These are phyloP conservation scores for Notodonta ziczac DNA, from an alignment of 2,888 invertebrate genomes.

Conservation along the genomic window DNA sequence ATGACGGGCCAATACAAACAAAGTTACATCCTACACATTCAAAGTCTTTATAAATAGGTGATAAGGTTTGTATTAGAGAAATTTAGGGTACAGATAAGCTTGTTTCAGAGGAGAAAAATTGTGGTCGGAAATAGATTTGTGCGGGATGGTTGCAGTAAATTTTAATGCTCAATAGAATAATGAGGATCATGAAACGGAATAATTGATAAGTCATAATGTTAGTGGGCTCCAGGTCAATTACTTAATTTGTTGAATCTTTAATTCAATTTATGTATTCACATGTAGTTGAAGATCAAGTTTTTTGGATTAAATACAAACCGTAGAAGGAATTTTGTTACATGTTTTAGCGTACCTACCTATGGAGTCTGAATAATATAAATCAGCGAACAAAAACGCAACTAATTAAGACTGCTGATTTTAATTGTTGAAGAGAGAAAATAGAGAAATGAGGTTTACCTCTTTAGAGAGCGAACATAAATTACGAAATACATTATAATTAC, in stretches of 20 bases:
- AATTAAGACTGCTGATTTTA: too few relatives aligned
- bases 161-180: constrained; percentile 14
- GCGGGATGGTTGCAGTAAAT: constrained; percentile 36
- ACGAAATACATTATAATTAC: too few relatives aligned
- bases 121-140: constrained; percentile 42
- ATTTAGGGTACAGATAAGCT: not conserved
- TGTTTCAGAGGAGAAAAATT: constrained; percentile 31
- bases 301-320: too few relatives aligned
- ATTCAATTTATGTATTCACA: not conserved
- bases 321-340: too few relatives aligned
- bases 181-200: constrained; percentile 4
- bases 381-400: too few relatives aligned
- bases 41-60: constrained; percentile 18
- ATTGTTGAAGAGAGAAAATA: too few relatives aligned
- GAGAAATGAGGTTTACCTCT: too few relatives aligned
- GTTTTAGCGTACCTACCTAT: too few relatives aligned
- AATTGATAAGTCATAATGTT: constrained; percentile 3
- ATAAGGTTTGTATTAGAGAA: constrained; percentile 16
- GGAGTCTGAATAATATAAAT: too few relatives aligned
- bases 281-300: not conserved
- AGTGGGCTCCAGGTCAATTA: not conserved
- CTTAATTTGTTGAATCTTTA: not conserved
- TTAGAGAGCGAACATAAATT: too few relatives aligned
- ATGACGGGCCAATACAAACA: constrained; percentile 54
- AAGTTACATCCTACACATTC: constrained; percentile 17